Percentiles rank a stretch among this genome's conserved stretches.
phyloP scores from a whole-genome alignment of 1,140 invertebrate species.

The Cataglyphis hispanica region DNA sequence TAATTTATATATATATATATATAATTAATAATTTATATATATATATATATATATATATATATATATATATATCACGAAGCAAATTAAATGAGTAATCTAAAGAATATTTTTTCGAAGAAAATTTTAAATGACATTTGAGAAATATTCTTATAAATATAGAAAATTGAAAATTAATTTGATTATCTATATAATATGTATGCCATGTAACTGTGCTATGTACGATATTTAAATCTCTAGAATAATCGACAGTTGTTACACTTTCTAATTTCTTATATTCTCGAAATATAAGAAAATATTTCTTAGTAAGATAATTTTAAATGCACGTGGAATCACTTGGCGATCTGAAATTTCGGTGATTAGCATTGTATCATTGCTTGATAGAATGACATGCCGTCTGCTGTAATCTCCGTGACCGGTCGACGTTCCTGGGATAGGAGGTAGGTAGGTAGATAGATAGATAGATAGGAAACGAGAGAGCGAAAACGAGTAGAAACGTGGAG shows the following conservation, averaged over 20 bases:
- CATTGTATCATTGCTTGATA: conserved; percentile 78
- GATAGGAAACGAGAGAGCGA: conserved; percentile 61
- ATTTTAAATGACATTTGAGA: background rate
- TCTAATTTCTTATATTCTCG: background rate
- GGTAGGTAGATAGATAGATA: no score
- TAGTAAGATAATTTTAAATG: background rate
- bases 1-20: no score
- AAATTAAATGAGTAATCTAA: background rate
- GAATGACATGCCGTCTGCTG: conserved; percentile 80
- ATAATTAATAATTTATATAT: no score
- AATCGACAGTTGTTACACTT: background rate
- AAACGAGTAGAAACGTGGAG: conserved; percentile 74
- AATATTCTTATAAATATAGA: background rate
- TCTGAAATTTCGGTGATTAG: conserved; percentile 39
- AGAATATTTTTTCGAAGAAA: conserved; percentile 4
- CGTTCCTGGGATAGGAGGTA: conserved; percentile 68
- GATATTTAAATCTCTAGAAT: background rate
- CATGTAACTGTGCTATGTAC: no score
- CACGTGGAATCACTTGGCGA: background rate
- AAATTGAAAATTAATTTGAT: background rate
- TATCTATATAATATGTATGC: background rate
- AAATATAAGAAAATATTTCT: background rate
- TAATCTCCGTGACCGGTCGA: conserved; percentile 75
- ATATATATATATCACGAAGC: no score
- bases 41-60: no score